Evolutionary conservation across 1,140 invertebrate species (phyloP).

Genomic region (Lethrus apterus): DNA sequence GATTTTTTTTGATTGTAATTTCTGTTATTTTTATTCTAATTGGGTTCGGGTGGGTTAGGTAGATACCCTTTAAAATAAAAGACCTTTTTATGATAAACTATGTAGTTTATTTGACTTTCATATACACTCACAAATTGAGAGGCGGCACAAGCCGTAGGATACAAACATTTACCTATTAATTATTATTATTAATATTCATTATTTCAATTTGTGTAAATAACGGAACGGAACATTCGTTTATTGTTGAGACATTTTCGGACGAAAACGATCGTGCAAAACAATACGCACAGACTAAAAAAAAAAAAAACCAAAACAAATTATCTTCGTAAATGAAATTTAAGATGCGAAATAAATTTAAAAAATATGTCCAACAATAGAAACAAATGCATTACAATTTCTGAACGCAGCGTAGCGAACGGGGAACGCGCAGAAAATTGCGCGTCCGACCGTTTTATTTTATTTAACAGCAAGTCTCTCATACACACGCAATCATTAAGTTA

Average conservation of each 20-base stretch:
- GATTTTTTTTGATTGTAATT: no score
- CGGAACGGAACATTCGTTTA: slow-evolving; percentile 29
- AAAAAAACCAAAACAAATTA: slow-evolving; percentile 5
- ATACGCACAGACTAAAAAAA: slow-evolving; percentile 5
- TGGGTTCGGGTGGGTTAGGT: no score
- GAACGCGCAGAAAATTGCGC: not conserved
- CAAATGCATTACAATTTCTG: slow-evolving; percentile 12
- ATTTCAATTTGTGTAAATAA: slow-evolving; percentile 26
- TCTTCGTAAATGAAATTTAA: slow-evolving; percentile 8
- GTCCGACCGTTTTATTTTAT: not conserved
- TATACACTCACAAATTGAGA: slow-evolving; percentile 46
- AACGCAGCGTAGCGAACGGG: not conserved
- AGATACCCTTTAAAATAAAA: slow-evolving; percentile 6
- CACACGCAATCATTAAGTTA: slow-evolving; percentile 25
- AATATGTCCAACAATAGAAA: slow-evolving; percentile 18
- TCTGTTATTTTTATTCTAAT: no score
- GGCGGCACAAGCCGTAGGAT: slow-evolving; percentile 42
- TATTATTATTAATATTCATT: slow-evolving; percentile 46
- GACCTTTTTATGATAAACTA: slow-evolving; percentile 41
- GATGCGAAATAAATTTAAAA: slow-evolving; percentile 4
- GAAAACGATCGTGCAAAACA: slow-evolving; percentile 3
- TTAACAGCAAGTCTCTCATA: slow-evolving; percentile 24
- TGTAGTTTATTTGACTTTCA: slow-evolving; percentile 46
- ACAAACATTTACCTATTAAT: slow-evolving; percentile 45
- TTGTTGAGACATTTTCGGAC: slow-evolving; percentile 19